These are phyloP conservation scores for Sacculina carcini DNA, from an alignment of 2,888 invertebrate species.

Conservation along the genomic window DNA sequence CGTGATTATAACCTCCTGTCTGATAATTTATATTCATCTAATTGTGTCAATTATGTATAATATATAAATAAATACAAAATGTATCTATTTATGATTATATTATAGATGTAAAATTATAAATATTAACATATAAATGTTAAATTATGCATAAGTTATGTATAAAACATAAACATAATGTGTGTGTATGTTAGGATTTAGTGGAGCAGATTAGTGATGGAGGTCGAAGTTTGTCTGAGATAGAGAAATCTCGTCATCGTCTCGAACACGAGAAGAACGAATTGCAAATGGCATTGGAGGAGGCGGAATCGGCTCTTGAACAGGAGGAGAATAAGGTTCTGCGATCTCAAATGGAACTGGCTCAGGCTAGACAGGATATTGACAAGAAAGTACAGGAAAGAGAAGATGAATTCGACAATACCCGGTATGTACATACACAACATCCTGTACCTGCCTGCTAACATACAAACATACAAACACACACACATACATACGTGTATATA, in stretches of 20 bases:
- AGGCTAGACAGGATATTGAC: slow-evolving; percentile 97
- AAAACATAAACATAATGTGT: no score
- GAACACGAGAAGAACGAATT: slow-evolving; percentile 99
- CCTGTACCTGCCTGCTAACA: no score
- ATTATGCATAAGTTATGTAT: no score
- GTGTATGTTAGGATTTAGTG: slow-evolving; percentile 92
- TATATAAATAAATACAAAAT: no score
- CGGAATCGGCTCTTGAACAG: slow-evolving; percentile 94
- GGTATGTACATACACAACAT: slow-evolving; percentile 21
- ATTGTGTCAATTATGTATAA: no score
- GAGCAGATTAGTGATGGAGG: slow-evolving; percentile 85
- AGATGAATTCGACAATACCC: slow-evolving; percentile 97
- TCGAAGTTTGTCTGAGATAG: slow-evolving; percentile 17
- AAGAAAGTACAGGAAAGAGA: slow-evolving; percentile 98
- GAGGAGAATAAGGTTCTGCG: slow-evolving; percentile 69
- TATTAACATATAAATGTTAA: no score
- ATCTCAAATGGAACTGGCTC: slow-evolving; percentile 73
- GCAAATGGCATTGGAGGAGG: slow-evolving; percentile 94
- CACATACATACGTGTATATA: slow-evolving; percentile 3
- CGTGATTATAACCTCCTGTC: no score
- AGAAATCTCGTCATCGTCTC: slow-evolving; percentile 73
- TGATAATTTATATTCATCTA: no score
- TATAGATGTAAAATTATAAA: no score
- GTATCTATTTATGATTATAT: no score
- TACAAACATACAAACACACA: slow-evolving; percentile 1